phyloP scores from a whole-genome alignment of 2,888 invertebrate genomes.

The Calliphora vomitoria region DNA sequence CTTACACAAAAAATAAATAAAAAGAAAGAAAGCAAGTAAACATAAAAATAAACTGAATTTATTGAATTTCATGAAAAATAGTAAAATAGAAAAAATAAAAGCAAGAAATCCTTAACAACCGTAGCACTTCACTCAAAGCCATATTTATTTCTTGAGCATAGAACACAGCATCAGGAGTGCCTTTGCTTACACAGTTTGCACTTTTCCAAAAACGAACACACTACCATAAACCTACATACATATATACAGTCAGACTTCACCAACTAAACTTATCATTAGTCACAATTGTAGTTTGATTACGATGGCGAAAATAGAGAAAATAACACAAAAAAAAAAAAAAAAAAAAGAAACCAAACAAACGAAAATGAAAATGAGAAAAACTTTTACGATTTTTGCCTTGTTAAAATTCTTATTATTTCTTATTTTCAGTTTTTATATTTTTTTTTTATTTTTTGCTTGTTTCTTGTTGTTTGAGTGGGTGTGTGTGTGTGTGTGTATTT shows the following conservation, averaged over 20 bases:
- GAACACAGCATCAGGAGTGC: conserved; percentile 10
- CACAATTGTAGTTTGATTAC: conserved; percentile 68
- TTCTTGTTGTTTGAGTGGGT: neutral
- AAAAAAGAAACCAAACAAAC: neutral
- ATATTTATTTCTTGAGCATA: conserved; percentile 49
- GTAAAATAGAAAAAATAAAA: neutral
- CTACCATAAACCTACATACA: neutral
- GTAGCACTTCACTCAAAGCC: conserved; percentile 47
- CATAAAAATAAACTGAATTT: conserved; percentile 40
- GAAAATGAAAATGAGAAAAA: conserved; percentile 50
- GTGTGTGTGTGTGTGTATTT: neutral
- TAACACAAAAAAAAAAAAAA: too few relatives aligned
- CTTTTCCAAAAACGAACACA: conserved; percentile 10
- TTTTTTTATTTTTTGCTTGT: neutral
- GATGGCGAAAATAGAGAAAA: conserved; percentile 42
- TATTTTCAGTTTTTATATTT: neutral
- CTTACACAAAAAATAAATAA: conserved; percentile 15
- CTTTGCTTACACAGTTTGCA: conserved; percentile 23
- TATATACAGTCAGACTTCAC: conserved; percentile 34
- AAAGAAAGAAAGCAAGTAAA: neutral
- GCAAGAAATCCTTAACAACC: conserved; percentile 45
- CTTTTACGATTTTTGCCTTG: conserved; percentile 61
- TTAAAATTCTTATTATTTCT: conserved; percentile 64
- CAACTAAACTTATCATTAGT: conserved; percentile 68
- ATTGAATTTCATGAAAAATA: conserved; percentile 48